Evolutionary conservation across 2,888 invertebrate genomes (phyloP).

Genomic region (Bellardia pandia): DNA sequence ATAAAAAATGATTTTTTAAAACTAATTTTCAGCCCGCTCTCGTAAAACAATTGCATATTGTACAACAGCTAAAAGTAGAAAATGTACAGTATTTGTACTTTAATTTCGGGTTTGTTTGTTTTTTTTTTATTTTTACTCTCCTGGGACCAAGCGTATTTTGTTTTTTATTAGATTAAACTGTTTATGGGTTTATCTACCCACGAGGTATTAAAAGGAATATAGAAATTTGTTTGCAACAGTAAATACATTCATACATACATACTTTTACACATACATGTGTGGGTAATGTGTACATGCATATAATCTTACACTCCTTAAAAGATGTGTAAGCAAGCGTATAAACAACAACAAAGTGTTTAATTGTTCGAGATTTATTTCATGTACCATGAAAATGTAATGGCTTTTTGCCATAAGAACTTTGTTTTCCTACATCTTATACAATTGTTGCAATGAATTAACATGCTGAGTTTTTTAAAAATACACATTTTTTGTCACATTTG

Average conservation of each 20-base stretch:
- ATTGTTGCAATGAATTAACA: too few relatives aligned
- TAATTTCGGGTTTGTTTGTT: conserved; percentile 10
- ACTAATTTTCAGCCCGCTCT: not conserved
- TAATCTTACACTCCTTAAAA: conserved; percentile 49
- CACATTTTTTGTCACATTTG: too few relatives aligned
- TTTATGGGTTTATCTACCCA: conserved; percentile 67
- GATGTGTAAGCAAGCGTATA: conserved; percentile 46
- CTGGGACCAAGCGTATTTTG: conserved; percentile 9
- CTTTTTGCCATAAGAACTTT: too few relatives aligned
- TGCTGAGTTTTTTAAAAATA: too few relatives aligned
- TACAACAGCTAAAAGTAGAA: not conserved
- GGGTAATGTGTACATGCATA: conserved; percentile 4
- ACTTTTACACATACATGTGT: conserved; percentile 1
- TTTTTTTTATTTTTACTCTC: not conserved
- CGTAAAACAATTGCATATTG: not conserved
- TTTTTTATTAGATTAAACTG: conserved; percentile 51
- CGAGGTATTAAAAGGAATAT: conserved; percentile 34
- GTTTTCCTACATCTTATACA: too few relatives aligned
- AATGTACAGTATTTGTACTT: conserved; percentile 1
- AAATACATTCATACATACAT: not conserved
- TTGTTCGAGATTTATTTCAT: not conserved
- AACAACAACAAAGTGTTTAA: conserved; percentile 62
- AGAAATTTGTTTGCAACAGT: not conserved
- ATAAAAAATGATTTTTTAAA: not conserved
- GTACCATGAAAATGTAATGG: not conserved